Base-by-base conservation (phyloP, 2,797 vertebrate genomes). In the Chiroxiphia lanceolata region DNA sequence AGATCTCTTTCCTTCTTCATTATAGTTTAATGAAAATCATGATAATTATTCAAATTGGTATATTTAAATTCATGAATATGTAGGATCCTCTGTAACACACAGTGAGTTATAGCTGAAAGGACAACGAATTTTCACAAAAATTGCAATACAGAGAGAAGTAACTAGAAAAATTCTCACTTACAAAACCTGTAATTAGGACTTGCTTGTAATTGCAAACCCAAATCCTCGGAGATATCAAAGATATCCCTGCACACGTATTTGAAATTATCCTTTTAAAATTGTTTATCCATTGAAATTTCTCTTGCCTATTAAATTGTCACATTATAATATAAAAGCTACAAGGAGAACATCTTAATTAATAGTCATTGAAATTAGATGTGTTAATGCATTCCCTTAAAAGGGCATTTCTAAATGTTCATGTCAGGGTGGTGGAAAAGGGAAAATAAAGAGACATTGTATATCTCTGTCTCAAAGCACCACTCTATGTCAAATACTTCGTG, bases 231-330 rank as follows among this genome's bases (percentile, higher is more conserved):
- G 40, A 27, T 75, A 89, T 42, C 31, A 67, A 67, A 77, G 71
- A 74, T 36, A 83, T 18, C 22, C 4, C 34, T 94, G 45, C 15
- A n/a, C 8, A 67, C 0, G 0, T 83, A 74, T 42, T 19, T 91
- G 87, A 89, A 94, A 91, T 91, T 76, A 89, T 74, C 31, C 47
- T 60, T 80, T 15, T 38, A 63, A 90, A 85, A 94, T 70, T 93
- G 53, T 91, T 91, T 72, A 42, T 42, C 81, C 80, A 19, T 68
- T 77, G 64, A 83, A 87, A 60, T 48, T 53, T 63, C 36, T 89
- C 15, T 33, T 87, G 48, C 29, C 40, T 80, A 87, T 80, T 91
- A 92, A 92, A 94, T 83, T 83, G 74, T 83, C 50, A 78, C 33
- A 45, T 78, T 91, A 71, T 45, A 92, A 81, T 79, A 69, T 85